Evolutionary conservation across 2,113 vertebrate genomes (phyloP).

Genomic region (Chaetodon trifascialis): DNA sequence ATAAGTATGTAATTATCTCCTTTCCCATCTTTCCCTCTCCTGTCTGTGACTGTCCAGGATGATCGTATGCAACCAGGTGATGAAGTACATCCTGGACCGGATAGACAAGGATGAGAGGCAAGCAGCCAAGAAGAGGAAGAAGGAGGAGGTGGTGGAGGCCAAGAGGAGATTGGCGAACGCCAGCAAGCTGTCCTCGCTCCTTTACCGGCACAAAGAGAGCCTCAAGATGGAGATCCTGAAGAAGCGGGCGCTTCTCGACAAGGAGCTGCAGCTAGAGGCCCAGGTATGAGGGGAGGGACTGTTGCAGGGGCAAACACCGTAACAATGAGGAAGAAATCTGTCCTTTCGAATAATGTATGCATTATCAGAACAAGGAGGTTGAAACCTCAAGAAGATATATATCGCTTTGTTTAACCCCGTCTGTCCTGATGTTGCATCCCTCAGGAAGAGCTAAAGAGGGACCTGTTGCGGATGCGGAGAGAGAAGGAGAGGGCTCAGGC

Average conservation of each 20-base stretch:
- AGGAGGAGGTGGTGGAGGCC: slow-evolving; percentile 96
- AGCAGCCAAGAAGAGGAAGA: slow-evolving; percentile 94
- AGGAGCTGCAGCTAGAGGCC: slow-evolving; percentile 96
- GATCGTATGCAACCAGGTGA: slow-evolving; percentile 99
- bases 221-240: slow-evolving; percentile 97
- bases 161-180: slow-evolving; percentile 95
- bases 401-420: background rate
- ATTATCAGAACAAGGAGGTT: too few relatives aligned
- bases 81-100: slow-evolving; percentile 99
- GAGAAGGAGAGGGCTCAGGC: slow-evolving; percentile 93
- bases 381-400: too few relatives aligned
- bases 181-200: slow-evolving; percentile 93
- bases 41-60: slow-evolving; percentile 84
- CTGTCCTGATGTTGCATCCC: background rate
- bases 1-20: background rate
- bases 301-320: background rate
- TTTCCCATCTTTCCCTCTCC: background rate
- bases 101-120: slow-evolving; percentile 99
- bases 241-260: slow-evolving; percentile 96
- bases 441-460: slow-evolving; percentile 96
- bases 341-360: too few relatives aligned
- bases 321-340: background rate
- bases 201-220: slow-evolving; percentile 97
- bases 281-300: slow-evolving; percentile 85
- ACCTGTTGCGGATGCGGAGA: slow-evolving; percentile 89